Base-by-base conservation (phyloP, 2,797 vertebrate species). In the Anolis apletophallus region DNA sequence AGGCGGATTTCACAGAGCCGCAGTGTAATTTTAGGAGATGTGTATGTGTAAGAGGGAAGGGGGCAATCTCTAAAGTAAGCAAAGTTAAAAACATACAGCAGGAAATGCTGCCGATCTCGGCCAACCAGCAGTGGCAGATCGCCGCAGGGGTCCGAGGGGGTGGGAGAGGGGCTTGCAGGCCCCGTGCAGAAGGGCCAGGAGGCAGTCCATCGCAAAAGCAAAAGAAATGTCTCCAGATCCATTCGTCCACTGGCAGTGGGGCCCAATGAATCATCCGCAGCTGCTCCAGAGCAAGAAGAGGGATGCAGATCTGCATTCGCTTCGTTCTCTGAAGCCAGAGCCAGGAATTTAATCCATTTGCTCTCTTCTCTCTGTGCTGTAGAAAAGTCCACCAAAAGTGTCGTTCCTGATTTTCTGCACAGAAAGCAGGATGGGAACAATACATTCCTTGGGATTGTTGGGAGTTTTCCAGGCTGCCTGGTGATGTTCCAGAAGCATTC, bases 61-160 rank as follows among this genome's bases (percentile, higher is more conserved):
- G 40, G 83, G 89, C 89, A 90, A 92, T 91, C 92, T 81, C 91
- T 94, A 93, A 91, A 93, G 89, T 87, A 94, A 91, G 76, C 91
- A 93, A 91, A 86, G 88, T 54, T 46, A 84, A 87, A 92, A 91
- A 54, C 3, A 9, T 90, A 93, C 93, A 68, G 91, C 89, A 93
- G 90, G 90, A 92, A n/a, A 73, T 89, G 90, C 90, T 84, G 80
- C 87, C 87, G 87, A 0, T 52, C 78, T 93, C 91, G 89, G 93
- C 93, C 92, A 85, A 57, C 50, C n/a, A n/a, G 0, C 46, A 34
- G 89, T 82, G 0, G 64, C 84, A 83, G 72, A 87, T 75, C 0
- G 3, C 54, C 81, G 71, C 87, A 85, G 83, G 80, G 88, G 75
- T 13, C 67, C n/a, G 77, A 93, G 79, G 72, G n/a, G n/a, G n/a